Evolutionary conservation across 2,888 invertebrate genomes (phyloP).

Genomic region (Ceriagrion tenellum): DNA sequence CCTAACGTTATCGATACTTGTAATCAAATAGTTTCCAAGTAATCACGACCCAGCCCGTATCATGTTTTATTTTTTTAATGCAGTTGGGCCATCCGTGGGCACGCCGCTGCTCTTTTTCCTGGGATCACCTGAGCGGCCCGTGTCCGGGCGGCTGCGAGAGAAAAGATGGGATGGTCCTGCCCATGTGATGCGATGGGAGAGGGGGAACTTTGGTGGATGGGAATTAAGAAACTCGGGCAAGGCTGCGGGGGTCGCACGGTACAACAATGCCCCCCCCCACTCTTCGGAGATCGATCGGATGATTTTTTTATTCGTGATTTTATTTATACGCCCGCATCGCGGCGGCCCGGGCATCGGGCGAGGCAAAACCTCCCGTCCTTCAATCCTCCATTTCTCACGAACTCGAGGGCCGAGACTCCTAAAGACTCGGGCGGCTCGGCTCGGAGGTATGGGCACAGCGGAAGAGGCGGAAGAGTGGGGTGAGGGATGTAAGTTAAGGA

Average conservation of each 20-base stretch:
- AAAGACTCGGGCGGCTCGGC: background rate
- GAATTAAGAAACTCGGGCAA: conserved; percentile 59
- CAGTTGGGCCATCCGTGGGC: too few species aligned
- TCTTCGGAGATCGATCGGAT: background rate
- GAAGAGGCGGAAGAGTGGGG: too few species aligned
- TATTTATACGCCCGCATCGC: background rate
- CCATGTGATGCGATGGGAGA: background rate
- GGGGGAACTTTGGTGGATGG: background rate
- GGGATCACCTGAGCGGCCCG: background rate
- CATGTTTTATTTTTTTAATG: too few species aligned
- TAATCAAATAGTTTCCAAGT: too few species aligned
- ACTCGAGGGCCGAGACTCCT: background rate
- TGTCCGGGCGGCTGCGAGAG: background rate
- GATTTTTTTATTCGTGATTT: background rate
- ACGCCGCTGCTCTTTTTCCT: background rate
- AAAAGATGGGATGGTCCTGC: background rate
- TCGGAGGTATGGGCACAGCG: too few species aligned
- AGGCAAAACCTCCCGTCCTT: background rate
- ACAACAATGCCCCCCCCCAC: conserved; percentile 47
- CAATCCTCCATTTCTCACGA: background rate
- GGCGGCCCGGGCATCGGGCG: background rate
- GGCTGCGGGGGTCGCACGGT: conserved; percentile 35
- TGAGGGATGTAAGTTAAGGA: background rate
- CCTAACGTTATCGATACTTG: too few species aligned
- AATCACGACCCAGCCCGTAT: too few species aligned